Evolutionary conservation across 2,888 invertebrate genomes (phyloP).

Genomic region (Phania funesta): DNA sequence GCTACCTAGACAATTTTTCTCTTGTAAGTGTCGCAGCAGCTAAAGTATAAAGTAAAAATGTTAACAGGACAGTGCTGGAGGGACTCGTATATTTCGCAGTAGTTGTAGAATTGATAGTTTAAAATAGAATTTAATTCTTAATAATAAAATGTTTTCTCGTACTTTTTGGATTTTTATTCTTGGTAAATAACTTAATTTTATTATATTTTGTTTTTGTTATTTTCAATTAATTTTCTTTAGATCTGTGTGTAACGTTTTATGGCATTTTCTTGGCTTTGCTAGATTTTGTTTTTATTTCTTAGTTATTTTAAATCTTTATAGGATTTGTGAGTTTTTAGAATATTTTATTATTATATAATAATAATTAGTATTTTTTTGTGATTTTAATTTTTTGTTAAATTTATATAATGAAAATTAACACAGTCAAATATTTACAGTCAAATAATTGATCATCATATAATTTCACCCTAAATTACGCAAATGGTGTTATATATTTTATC

Average conservation of each 20-base stretch:
- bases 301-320: slow-evolving; percentile 37
- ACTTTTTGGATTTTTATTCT: slow-evolving; percentile 64
- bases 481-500: slow-evolving; percentile 62
- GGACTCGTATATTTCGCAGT: too few relatives aligned
- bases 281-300: slow-evolving; percentile 47
- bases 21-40: too few relatives aligned
- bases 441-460: slow-evolving; percentile 75
- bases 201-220: slow-evolving; percentile 62
- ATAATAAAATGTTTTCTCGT: slow-evolving; percentile 67
- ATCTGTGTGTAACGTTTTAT: slow-evolving; percentile 57
- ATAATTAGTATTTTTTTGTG: slow-evolving; percentile 58
- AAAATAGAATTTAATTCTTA: too few relatives aligned
- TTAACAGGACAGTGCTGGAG: too few relatives aligned
- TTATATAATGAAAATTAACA: slow-evolving; percentile 79
- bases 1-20: too few relatives aligned
- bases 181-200: slow-evolving; percentile 76
- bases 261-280: slow-evolving; percentile 56
- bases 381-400: slow-evolving; percentile 65
- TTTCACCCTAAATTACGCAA: slow-evolving; percentile 69
- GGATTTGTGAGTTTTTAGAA: slow-evolving; percentile 68
- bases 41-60: too few relatives aligned
- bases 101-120: too few relatives aligned
- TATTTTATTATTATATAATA: slow-evolving; percentile 73
- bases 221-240: slow-evolving; percentile 35
- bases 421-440: slow-evolving; percentile 80